Evolutionary conservation across 2,113 vertebrate species (phyloP).

Genomic region (Murina feae): DNA sequence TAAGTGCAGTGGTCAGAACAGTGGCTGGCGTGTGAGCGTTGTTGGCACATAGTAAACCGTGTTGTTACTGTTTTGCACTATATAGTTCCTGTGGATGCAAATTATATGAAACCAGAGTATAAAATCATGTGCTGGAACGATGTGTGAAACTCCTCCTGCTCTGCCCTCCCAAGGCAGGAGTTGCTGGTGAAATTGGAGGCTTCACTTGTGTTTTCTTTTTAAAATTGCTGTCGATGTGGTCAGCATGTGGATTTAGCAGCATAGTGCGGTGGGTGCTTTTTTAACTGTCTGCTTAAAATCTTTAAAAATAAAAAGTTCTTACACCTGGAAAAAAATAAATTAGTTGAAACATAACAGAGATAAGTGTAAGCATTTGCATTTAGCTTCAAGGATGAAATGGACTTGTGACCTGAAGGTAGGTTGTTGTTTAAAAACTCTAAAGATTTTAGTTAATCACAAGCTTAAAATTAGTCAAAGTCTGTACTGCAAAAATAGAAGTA

Average conservation of each 20-base stretch:
- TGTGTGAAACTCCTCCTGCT: neutral
- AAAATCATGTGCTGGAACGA: neutral
- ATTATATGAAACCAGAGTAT: neutral
- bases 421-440: neutral
- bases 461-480: neutral
- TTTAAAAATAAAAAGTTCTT: constrained; percentile 58
- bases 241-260: neutral
- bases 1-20: constrained; percentile 8
- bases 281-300: constrained; percentile 24
- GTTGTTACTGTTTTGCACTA: neutral
- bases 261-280: neutral
- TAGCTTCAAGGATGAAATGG: neutral
- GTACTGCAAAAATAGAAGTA: neutral
- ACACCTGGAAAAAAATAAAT: neutral
- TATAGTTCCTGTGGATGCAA: constrained; percentile 18
- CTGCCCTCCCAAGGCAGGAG: neutral
- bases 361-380: neutral
- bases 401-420: neutral
- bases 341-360: neutral
- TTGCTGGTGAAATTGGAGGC: neutral
- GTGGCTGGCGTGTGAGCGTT: neutral
- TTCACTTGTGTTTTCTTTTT: neutral
- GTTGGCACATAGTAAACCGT: neutral
- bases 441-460: constrained; percentile 17
- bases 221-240: neutral